Evolutionary conservation across 2,797 vertebrate species (phyloP).

Genomic region (Halcyon smyrnensis): DNA sequence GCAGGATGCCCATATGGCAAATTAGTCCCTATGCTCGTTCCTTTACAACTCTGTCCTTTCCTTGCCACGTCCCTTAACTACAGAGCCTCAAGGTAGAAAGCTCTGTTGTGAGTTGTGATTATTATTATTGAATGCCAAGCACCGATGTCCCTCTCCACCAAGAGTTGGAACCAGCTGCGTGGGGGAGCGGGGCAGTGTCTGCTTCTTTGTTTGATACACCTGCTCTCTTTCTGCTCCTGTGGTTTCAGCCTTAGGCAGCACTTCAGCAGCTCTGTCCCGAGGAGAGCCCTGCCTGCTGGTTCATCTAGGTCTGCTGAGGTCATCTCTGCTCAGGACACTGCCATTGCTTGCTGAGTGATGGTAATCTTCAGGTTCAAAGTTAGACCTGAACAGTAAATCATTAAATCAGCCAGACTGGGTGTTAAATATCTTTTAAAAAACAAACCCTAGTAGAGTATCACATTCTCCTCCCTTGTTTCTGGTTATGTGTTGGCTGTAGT

Average conservation of each 20-base stretch:
- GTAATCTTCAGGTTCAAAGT: neutral
- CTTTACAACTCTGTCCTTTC: neutral
- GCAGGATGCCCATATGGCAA: neutral
- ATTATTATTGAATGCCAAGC: neutral
- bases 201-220: neutral
- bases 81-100: neutral
- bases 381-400: neutral
- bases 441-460: neutral
- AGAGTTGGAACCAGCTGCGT: neutral
- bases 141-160: neutral
- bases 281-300: neutral
- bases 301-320: fast-evolving
- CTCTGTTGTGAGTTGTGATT: neutral
- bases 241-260: neutral
- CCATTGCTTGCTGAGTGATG: neutral
- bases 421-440: neutral
- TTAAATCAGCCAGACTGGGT: neutral
- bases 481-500: neutral
- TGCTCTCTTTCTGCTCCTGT: neutral
- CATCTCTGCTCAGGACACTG: neutral
- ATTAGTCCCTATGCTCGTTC: neutral
- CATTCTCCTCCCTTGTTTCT: neutral
- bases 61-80: neutral
- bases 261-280: neutral
- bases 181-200: neutral